Conservation (phyloP, 2,888 invertebrate species). For the Cyrtodaria siliqua region DNA sequence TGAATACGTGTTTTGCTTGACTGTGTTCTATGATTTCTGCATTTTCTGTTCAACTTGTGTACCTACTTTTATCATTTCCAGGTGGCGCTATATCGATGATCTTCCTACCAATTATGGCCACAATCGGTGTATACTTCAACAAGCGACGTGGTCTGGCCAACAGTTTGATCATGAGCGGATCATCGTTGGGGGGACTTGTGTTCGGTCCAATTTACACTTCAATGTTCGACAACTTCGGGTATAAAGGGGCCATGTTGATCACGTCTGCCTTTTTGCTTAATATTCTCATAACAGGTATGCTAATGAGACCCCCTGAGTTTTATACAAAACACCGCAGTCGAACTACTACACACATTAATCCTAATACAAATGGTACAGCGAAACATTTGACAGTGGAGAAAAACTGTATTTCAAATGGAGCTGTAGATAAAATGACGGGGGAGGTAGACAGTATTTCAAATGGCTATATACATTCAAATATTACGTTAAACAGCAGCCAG, state of each 20-base stretch:
- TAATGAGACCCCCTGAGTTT: constrained; percentile 35
- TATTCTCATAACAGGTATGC: constrained; percentile 12
- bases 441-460: no score
- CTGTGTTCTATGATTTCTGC: no score
- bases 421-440: background rate
- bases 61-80: constrained; percentile 21
- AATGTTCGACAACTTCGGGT: constrained; percentile 38
- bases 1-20: no score
- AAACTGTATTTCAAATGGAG: no score
- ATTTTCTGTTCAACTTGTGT: no score
- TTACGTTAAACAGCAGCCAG: no score
- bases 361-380: no score
- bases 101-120: constrained; percentile 29
- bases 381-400: no score
- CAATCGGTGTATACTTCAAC: constrained; percentile 48
- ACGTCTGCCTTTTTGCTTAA: constrained; percentile 23
- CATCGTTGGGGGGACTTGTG: constrained; percentile 39
- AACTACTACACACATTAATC: no score
- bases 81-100: constrained; percentile 39
- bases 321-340: no score
- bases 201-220: constrained; percentile 30
- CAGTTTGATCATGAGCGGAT: constrained; percentile 24
- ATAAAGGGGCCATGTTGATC: constrained; percentile 39
- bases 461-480: no score
- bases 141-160: constrained; percentile 49